Conservation (phyloP, 2,113 vertebrate species). For the Lepisosteus oculatus region DNA sequence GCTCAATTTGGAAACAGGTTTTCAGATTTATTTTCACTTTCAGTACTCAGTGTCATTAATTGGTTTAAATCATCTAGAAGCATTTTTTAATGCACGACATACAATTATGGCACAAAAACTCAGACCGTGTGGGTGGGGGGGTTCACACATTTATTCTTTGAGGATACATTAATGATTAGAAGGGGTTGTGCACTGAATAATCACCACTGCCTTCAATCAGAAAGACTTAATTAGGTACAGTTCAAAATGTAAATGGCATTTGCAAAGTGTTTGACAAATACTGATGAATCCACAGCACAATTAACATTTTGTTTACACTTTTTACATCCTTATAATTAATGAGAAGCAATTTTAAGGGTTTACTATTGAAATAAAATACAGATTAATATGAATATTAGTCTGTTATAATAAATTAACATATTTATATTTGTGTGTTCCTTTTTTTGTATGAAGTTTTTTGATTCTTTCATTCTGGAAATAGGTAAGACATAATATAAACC, state of each 20-base stretch:
- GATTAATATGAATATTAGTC: not conserved
- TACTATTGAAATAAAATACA: not conserved
- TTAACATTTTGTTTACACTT: constrained; percentile 22
- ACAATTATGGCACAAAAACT: constrained; percentile 85
- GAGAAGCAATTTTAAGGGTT: not conserved
- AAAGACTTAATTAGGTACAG: constrained; percentile 86
- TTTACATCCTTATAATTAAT: constrained; percentile 10
- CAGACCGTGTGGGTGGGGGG: constrained; percentile 79
- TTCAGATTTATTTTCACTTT: constrained; percentile 27
- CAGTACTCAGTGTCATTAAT: constrained; percentile 58
- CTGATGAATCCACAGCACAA: constrained; percentile 29
- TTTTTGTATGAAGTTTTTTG: no score
- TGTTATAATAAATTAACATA: not conserved
- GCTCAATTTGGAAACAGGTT: not conserved
- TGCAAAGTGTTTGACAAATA: constrained; percentile 47
- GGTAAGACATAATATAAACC: not conserved
- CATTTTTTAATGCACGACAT: constrained; percentile 84
- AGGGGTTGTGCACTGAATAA: constrained; percentile 77
- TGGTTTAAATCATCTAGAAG: constrained; percentile 71
- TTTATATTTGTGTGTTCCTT: not conserved
- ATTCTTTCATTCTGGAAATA: not conserved
- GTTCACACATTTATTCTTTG: constrained; percentile 81
- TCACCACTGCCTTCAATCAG: constrained; percentile 85
- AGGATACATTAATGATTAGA: constrained; percentile 79
- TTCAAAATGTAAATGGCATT: constrained; percentile 73